A percentile compares a stretch with the other conserved stretches of the same genome.
Evolutionary conservation across 1,140 invertebrate genomes (phyloP).

Genomic region (Mya arenaria): DNA sequence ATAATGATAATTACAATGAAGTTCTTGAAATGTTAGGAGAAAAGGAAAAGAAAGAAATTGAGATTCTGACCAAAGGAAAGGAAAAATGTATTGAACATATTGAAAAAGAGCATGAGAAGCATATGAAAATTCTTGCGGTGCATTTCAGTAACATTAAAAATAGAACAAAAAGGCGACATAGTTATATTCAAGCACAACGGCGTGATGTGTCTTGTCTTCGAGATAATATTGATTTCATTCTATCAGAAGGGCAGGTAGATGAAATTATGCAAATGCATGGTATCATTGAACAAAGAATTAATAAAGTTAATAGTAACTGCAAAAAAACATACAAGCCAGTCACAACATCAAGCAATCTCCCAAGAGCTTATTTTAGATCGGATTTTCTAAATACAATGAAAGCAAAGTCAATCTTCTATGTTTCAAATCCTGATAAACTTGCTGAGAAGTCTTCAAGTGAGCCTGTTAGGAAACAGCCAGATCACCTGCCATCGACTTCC

Average conservation of each 20-base stretch:
- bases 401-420: not conserved
- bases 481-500: too few species aligned
- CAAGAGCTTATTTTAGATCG: not conserved
- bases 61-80: not conserved
- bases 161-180: not conserved
- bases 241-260: not conserved
- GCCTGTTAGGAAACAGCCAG: too few species aligned
- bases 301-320: not conserved
- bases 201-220: not conserved
- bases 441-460: too few species aligned
- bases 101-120: not conserved
- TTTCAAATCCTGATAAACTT: too few species aligned
- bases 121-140: not conserved
- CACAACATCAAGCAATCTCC: not conserved
- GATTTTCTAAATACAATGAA: not conserved
- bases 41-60: constrained; percentile 2
- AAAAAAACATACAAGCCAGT: not conserved
- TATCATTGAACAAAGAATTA: not conserved
- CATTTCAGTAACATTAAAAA: not conserved
- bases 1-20: constrained; percentile 11
- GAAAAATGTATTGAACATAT: not conserved
- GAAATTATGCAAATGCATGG: constrained; percentile 10
- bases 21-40: not conserved
- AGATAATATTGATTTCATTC: not conserved
- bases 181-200: not conserved